Percentiles rank a stretch among this genome's conserved stretches.
Conservation (phyloP, 2,797 vertebrate genomes). For the Tinamus major region DNA sequence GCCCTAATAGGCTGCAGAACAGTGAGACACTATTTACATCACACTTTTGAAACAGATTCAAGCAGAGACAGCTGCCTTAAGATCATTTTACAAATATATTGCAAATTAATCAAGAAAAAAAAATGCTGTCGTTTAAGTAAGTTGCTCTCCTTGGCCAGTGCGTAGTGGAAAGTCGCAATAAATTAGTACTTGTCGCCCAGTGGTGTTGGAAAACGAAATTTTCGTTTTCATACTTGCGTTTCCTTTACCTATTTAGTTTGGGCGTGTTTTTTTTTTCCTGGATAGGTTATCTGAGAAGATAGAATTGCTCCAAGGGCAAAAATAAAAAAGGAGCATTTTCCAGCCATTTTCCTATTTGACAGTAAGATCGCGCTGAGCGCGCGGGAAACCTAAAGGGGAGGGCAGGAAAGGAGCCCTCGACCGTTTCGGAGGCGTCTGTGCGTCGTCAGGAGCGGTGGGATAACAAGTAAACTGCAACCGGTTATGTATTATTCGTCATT, state of each 20-base stretch:
- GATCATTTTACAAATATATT: slow-evolving; percentile 64
- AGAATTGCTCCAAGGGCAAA: background rate
- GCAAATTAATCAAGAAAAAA: slow-evolving; percentile 50
- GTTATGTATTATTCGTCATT: background rate
- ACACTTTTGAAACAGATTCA: slow-evolving; percentile 67
- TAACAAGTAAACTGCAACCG: background rate
- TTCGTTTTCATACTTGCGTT: background rate
- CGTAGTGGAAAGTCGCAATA: background rate
- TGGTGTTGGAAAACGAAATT: background rate
- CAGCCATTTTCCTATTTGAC: background rate
- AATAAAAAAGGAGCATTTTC: rapidly evolving
- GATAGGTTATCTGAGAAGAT: background rate
- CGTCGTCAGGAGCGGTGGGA: background rate
- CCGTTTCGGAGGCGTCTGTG: background rate
- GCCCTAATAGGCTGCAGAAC: slow-evolving; percentile 59
- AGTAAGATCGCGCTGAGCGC: background rate
- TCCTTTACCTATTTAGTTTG: background rate
- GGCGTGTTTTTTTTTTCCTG: background rate
- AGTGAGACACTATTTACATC: slow-evolving; percentile 71
- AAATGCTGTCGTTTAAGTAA: background rate
- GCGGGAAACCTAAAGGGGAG: background rate
- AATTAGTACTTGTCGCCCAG: slow-evolving; percentile 39
- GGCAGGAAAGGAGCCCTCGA: background rate
- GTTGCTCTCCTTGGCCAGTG: slow-evolving; percentile 27
- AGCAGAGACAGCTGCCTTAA: slow-evolving; percentile 61